Conservation (phyloP, 2,797 vertebrate genomes). For the Orientallactaga sibirica region DNA sequence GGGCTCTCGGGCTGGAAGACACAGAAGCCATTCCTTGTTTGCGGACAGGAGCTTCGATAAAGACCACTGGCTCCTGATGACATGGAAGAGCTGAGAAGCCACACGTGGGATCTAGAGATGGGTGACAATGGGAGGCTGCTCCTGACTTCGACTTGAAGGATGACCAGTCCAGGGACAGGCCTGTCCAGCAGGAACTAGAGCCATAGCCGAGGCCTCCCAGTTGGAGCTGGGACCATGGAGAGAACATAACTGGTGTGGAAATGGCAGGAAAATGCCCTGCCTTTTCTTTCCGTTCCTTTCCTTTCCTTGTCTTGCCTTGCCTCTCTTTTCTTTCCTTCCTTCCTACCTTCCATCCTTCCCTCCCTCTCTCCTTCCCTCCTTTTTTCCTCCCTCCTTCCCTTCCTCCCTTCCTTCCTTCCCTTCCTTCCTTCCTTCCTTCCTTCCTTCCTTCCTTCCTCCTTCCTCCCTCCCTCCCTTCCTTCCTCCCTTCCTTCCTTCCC, state of each 20-base stretch:
- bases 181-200: background rate
- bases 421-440: background rate
- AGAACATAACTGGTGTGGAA: background rate
- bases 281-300: too few species aligned
- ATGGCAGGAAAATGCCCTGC: background rate
- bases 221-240: background rate
- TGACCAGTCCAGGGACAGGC: background rate
- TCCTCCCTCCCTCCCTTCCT: too few species aligned
- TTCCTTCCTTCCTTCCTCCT: background rate
- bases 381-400: too few species aligned
- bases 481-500: background rate
- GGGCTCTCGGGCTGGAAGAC: constrained; percentile 12
- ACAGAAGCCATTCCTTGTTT: background rate
- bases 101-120: background rate
- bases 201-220: background rate
- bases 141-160: background rate
- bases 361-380: background rate
- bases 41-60: background rate
- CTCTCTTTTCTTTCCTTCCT: background rate
- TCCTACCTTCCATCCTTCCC: background rate
- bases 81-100: background rate
- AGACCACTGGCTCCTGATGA: background rate
- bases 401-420: too few species aligned
- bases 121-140: background rate
- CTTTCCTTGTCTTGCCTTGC: too few species aligned